These are phyloP conservation scores for Pseudobourletiella spinata DNA, from an alignment of 1,140 invertebrate species.

Conservation along the genomic window DNA sequence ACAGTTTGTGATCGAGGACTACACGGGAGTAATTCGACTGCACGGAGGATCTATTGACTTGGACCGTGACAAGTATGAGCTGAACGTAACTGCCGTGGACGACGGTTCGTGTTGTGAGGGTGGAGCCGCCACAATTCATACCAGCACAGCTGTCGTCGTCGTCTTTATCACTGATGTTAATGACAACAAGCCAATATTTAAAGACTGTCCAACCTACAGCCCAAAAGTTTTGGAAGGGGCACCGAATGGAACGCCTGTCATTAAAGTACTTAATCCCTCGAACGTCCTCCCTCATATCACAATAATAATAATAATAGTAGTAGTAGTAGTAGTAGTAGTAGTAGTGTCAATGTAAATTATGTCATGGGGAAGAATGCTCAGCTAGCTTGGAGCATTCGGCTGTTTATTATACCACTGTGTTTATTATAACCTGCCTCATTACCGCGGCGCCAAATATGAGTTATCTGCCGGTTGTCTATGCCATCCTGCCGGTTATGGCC, in stretches of 20 bases:
- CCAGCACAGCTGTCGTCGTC: constrained; percentile 87
- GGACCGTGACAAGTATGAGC: constrained; percentile 64
- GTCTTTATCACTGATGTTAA: constrained; percentile 95
- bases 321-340: too few relatives aligned
- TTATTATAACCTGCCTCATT: too few relatives aligned
- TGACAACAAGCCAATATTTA: constrained; percentile 70
- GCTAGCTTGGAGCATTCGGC: too few relatives aligned
- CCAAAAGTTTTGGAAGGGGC: constrained; percentile 89
- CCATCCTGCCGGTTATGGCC: too few relatives aligned
- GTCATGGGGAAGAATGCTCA: too few relatives aligned
- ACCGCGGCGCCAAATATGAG: too few relatives aligned
- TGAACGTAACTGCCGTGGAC: constrained; percentile 89
- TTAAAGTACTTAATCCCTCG: constrained; percentile 51
- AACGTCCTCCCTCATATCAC: not conserved
- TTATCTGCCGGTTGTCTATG: too few relatives aligned
- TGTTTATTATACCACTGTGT: too few relatives aligned
- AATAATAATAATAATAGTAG: too few relatives aligned
- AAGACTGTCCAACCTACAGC: constrained; percentile 81
- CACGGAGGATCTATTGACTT: constrained; percentile 73
- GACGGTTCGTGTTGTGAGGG: constrained; percentile 86
- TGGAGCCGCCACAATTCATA: constrained; percentile 74
- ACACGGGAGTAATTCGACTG: constrained; percentile 84
- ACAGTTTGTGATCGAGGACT: constrained; percentile 90
- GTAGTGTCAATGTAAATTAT: too few relatives aligned
- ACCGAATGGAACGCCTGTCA: constrained; percentile 81